These are phyloP conservation scores for Orthonychiurus folsomi DNA, from an alignment of 2,888 invertebrate species.

Conservation along the genomic window DNA sequence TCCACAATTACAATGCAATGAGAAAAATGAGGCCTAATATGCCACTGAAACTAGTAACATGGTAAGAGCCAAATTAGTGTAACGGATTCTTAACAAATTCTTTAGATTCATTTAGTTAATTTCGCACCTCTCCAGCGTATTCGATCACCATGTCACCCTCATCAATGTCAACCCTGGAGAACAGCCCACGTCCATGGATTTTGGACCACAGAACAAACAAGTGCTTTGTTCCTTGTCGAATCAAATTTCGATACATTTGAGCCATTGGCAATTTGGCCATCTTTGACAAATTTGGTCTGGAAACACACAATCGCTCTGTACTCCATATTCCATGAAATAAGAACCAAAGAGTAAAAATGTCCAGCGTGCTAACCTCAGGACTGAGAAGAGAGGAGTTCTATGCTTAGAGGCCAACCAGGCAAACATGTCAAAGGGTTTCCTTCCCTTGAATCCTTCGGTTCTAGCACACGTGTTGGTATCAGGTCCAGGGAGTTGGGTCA, in stretches of 20 bases:
- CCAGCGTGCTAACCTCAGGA: neutral
- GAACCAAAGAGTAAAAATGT: neutral
- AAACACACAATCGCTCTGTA: neutral
- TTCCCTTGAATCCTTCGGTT: conserved; percentile 62
- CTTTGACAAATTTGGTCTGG: conserved; percentile 2
- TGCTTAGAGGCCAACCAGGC: conserved; percentile 89
- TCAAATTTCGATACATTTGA: conserved; percentile 85
- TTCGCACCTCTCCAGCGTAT: conserved; percentile 68
- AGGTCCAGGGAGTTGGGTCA: conserved; percentile 75
- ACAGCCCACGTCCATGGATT: conserved; percentile 89
- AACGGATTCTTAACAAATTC: too few relatives aligned
- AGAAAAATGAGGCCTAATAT: too few relatives aligned
- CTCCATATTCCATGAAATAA: neutral
- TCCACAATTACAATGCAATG: neutral
- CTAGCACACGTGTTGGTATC: conserved; percentile 54
- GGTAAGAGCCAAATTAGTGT: too few relatives aligned
- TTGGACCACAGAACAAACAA: conserved; percentile 78
- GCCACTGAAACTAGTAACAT: too few relatives aligned
- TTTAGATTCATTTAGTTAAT: neutral
- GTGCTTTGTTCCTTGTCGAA: conserved; percentile 48
- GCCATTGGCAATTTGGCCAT: conserved; percentile 67
- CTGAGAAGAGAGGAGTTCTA: conserved; percentile 47
- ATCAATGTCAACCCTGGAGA: conserved; percentile 87
- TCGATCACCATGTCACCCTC: conserved; percentile 72
- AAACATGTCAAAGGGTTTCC: conserved; percentile 69